Base-by-base conservation (phyloP, 1,140 invertebrate genomes). In the Bombus fervidus region DNA sequence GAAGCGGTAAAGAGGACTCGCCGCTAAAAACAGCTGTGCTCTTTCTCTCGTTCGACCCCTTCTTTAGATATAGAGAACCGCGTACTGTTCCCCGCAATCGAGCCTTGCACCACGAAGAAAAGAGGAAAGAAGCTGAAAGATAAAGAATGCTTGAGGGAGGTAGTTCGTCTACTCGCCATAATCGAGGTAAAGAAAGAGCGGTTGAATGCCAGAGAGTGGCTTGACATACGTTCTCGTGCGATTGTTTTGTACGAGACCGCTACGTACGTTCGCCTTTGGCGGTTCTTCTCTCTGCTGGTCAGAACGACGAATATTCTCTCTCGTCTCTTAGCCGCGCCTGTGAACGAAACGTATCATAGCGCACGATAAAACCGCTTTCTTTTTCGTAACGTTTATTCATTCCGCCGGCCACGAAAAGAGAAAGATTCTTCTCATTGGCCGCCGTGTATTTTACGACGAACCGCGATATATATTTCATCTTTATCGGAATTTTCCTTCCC, bases 81-180 rank as follows among this genome's bases (percentile, higher is more conserved):
- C 79, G 47, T 82, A 84, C 13, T 22, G 10, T 47, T 77, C 64
- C 5, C 72, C 47, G 73, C 86, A 88, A 89, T 89, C 71, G 84
- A 66, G 75, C 71, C 64, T 31, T 15, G 22, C 47, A 22, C 47
- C 47, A 22, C 47, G 6, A 10, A 57, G 41, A 62, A 15, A 41
- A 10, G 53, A n/a, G 31, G 4, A 37, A 34, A 66, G 31, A n/a
- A 18, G 34, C 5, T 22, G 0, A 22, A 78, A 78, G 82, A 84
- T 75, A 82, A 76, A 82, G 57, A 31, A 76, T 39, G 4, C 57
- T 62, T 12, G 72, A 74, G 39, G 81, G 66, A 75, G 25, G 64
- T 64, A 25, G 31, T 39, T 8, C 39, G 37, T 1, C 64, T 18
- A 59, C 64, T 59, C 47, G 62, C 18, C n/a, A 53, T 83, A 78